Percentiles rank a stretch among this genome's conserved stretches.
These are phyloP conservation scores for Gymnocypris eckloni DNA, from an alignment of 2,797 vertebrate species.

Conservation along the genomic window DNA sequence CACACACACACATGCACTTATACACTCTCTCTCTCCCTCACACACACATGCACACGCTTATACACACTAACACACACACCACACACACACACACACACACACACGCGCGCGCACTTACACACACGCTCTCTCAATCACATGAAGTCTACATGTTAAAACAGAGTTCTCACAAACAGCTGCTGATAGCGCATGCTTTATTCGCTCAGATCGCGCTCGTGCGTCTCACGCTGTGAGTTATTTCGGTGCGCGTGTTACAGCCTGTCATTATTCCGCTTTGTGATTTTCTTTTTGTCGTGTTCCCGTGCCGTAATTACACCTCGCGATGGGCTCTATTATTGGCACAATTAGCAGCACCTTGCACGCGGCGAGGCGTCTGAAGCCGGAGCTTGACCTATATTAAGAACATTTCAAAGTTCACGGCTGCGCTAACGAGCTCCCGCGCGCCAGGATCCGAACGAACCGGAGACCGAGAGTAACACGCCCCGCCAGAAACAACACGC, in stretches of 20 bases:
- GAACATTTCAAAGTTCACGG: constrained; percentile 39
- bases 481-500: constrained; percentile 40
- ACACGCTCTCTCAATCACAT: not conserved
- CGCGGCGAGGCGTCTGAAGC: not conserved
- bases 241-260: not conserved
- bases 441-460: constrained; percentile 13
- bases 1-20: not conserved
- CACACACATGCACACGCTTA: no score
- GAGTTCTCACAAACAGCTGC: not conserved
- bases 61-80: no score
- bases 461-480: not conserved
- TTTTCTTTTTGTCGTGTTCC: constrained; percentile 20
- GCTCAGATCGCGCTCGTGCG: not conserved
- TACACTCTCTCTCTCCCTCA: fast-evolving
- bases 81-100: not conserved
- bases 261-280: constrained; percentile 32
- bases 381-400: constrained; percentile 16
- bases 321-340: constrained; percentile 35
- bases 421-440: constrained; percentile 47
- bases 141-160: not conserved
- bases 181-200: not conserved
- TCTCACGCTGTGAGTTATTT: constrained; percentile 28
- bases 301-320: not conserved
- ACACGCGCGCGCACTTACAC: fast-evolving
- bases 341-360: not conserved